Percentiles rank a stretch among this genome's conserved stretches.
Conservation (phyloP, 2,888 invertebrate genomes). For the Silvanus unidentatus region DNA sequence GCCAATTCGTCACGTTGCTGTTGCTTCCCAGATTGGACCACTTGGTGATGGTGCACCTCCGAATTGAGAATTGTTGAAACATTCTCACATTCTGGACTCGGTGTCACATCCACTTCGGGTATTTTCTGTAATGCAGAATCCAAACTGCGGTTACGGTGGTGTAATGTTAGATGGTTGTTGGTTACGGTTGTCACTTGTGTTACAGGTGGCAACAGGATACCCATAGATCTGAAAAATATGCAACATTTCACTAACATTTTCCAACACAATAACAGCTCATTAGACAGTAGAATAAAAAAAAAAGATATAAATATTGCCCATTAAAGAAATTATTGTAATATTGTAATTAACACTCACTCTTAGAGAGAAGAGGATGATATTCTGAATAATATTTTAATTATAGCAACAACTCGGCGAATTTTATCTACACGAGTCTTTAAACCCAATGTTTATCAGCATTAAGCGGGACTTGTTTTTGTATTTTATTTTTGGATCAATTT, state of each 20-base stretch:
- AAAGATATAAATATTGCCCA: too few species aligned
- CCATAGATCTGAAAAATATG: conserved; percentile 55
- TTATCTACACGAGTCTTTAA: too few species aligned
- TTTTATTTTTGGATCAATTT: too few species aligned
- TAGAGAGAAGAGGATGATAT: too few species aligned
- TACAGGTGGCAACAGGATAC: conserved; percentile 57
- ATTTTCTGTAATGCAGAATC: conserved; percentile 86
- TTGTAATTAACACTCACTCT: too few species aligned
- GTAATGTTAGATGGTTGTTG: conserved; percentile 54
- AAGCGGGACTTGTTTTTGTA: too few species aligned
- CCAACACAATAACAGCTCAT: too few species aligned
- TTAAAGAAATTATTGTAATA: too few species aligned
- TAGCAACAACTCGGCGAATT: too few species aligned
- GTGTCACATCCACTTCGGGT: conserved; percentile 73
- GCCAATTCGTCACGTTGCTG: conserved; percentile 54
- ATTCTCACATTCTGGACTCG: conserved; percentile 58
- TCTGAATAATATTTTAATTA: too few species aligned
- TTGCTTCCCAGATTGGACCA: conserved; percentile 48
- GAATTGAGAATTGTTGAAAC: conserved; percentile 36
- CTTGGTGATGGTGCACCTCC: conserved; percentile 37
- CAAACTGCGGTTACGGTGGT: conserved; percentile 83
- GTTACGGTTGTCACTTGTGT: conserved; percentile 50
- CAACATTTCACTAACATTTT: not conserved
- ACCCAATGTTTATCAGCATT: too few species aligned
- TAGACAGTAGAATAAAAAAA: too few species aligned